Conservation (phyloP, 2,113 vertebrate species). For the Acanthochromis polyacanthus region DNA sequence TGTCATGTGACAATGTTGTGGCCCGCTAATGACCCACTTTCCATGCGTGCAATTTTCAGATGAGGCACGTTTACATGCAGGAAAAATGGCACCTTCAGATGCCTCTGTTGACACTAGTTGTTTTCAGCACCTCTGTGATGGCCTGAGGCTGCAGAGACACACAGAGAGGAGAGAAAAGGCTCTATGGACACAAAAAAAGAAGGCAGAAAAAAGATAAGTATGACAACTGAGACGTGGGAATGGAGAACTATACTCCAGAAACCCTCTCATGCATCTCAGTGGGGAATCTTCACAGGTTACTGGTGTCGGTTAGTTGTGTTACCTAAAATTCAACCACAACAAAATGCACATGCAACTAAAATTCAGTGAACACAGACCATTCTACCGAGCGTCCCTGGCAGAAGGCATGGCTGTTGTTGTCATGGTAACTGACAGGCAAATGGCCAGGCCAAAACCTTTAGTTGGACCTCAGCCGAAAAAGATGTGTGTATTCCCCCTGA, state of each 20-base stretch:
- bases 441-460: neutral
- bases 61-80: too few species aligned
- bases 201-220: neutral
- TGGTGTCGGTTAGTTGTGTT: neutral
- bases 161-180: neutral
- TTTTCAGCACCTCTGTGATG: slow-evolving; percentile 23
- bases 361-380: slow-evolving; percentile 4
- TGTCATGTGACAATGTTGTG: too few species aligned
- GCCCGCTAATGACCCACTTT: too few species aligned
- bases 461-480: slow-evolving; percentile 36
- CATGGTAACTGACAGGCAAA: slow-evolving; percentile 44
- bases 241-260: neutral
- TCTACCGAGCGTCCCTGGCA: neutral
- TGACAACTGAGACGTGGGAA: neutral
- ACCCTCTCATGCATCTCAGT: neutral
- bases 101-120: slow-evolving; percentile 10
- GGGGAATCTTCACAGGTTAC: neutral
- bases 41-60: too few species aligned
- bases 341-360: neutral
- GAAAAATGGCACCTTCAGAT: neutral
- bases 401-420: slow-evolving; percentile 34
- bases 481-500: slow-evolving; percentile 27
- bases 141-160: neutral
- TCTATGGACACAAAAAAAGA: neutral
- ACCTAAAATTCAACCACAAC: neutral